Evolutionary conservation across 2,797 vertebrate genomes (phyloP).

Genomic region (Rhinichthys osculus): DNA sequence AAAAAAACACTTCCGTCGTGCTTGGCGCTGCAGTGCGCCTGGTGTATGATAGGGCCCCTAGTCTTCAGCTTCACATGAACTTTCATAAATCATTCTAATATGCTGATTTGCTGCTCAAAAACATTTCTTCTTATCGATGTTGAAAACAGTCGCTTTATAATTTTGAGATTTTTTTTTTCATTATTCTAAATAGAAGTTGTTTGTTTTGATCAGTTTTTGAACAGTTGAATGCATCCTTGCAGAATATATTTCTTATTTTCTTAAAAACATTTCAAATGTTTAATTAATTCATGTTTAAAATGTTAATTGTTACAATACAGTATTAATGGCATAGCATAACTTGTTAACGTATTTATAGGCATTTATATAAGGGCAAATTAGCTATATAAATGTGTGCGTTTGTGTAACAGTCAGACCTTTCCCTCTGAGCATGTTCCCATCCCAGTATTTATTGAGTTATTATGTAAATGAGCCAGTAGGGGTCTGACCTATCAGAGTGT

Average conservation of each 20-base stretch:
- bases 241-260: neutral
- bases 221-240: no score
- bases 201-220: no score
- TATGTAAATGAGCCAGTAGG: constrained; percentile 74
- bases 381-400: neutral
- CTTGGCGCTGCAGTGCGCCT: no score
- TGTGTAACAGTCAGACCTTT: constrained; percentile 8
- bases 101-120: neutral
- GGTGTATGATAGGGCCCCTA: no score
- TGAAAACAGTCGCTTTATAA: neutral
- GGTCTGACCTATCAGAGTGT: constrained; percentile 72
- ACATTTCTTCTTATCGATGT: neutral
- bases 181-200: no score
- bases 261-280: neutral
- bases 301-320: neutral
- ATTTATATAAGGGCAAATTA: constrained; percentile 21
- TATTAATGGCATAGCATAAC: neutral
- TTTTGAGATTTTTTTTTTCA: neutral
- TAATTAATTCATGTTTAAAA: neutral
- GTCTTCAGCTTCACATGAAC: neutral
- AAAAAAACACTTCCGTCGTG: no score
- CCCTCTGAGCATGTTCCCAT: constrained; percentile 49
- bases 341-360: neutral
- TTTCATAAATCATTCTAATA: neutral
- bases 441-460: constrained; percentile 59